Base-by-base conservation (phyloP, 2,113 vertebrate species). In the Eulacestoma nigropectus region DNA sequence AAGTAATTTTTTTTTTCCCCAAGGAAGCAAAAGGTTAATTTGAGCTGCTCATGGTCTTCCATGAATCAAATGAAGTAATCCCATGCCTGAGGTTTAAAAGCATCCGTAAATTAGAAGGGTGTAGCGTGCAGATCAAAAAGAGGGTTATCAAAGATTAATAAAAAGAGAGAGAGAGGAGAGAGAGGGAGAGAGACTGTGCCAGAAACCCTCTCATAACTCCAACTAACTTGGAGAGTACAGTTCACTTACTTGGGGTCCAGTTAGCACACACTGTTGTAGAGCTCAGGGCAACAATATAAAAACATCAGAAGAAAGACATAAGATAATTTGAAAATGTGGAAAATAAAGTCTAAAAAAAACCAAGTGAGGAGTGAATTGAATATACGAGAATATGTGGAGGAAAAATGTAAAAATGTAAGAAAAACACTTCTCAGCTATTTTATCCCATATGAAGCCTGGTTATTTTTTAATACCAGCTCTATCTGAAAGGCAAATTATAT, bases 61-160 rank as follows among this genome's bases (percentile, higher is more conserved):
- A 89, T 91, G 57, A 95, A 95, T 85, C 94, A 96, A 95, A 97
- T 90, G 92, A 62, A 95, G 80, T 90, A 96, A 97, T 96, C 76
- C 85, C 60, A 75, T 37, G 79, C 89, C 90, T 64, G 53, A 62
- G 81, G 91, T 96, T 96, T 89, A 97, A 97, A 97, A 96, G 88
- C 94, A 92, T 77, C 50, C 1, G 16, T 96, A 93, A 96, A 94
- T 97, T 95, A 96, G 56, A 49, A 94, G 63, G 49, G 50, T 87
- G 29, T 87, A 94, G 70, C 44, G 76, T 41, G 37, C 55, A 55
- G 86, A 92, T 96, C 81, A 96, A 93, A 95, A 84, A 79, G 72
- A 74, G 32, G 23, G 86, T 62, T 67, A 94, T 91, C 89, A 93
- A 97, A 95, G 74, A 78, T 90, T 96, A 73, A 90, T 93, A 97